Evolutionary conservation across 2,888 invertebrate genomes (phyloP), one percentile per base, ranked within the genome.

Genomic region (Ceratothoa steindachneri): DNA sequence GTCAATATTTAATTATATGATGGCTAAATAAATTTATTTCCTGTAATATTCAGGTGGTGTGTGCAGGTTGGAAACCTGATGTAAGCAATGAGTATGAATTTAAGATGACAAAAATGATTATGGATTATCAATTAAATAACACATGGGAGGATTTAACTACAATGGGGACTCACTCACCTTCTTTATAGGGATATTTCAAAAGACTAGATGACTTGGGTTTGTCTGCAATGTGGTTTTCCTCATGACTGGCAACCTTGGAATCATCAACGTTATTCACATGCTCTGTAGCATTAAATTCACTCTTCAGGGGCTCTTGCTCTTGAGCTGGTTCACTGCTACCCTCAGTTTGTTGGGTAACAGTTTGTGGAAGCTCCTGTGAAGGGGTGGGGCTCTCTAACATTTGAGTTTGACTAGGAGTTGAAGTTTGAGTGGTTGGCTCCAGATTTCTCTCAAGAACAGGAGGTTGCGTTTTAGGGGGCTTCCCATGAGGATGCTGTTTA

Each of bases 141-240:
- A n/a, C n/a, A n/a, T n/a, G n/a, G n/a, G n/a, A n/a, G n/a, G n/a
- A n/a, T n/a, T n/a, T n/a, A n/a, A n/a, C n/a, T 9, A 12, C 30
- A 41, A 30, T 7, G 15, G 5, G 15, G 9, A 27, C 19, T 19
- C 41, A n/a, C 60, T 71, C 67, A 76, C 76, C 76, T 28, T 76
- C 76, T 31, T 76, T 73, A 27, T 76, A 76, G n/a, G 4, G 70
- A 29, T 76, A 76, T 67, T 76, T 73, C 15, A 41, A 41, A 24
- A 60, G 60, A 60, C 60, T 60, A 60, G 60, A 60, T 24, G 55
- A 55, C 55, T 55, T 55, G 19, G 55, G 55, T 55, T 55, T 55
- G 19, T 55, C 55, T 7, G 9, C 15, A 5, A 55, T 22, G 24
- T 55, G 55, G 24, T 55, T 55, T 19, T 55, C 55, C 24, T 55